These are phyloP conservation scores for Catocala sponsa DNA, from an alignment of 2,888 invertebrate genomes.

Conservation along the genomic window DNA sequence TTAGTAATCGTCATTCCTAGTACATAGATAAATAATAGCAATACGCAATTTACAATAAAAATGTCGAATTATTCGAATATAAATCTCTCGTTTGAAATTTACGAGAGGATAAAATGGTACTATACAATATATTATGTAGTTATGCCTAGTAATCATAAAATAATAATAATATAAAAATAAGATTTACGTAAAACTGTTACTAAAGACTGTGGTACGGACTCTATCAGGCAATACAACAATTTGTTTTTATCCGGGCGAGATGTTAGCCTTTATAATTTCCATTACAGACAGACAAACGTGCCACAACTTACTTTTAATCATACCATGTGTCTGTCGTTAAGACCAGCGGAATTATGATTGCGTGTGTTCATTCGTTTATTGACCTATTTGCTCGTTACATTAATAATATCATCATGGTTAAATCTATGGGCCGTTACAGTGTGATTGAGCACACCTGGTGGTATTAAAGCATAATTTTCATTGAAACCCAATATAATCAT, in stretches of 20 bases:
- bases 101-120: too few relatives aligned
- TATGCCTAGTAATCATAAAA: too few relatives aligned
- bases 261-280: too few relatives aligned
- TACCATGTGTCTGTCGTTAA: neutral
- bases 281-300: neutral
- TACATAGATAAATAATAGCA: too few relatives aligned
- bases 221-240: neutral
- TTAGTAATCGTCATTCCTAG: too few relatives aligned
- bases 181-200: too few relatives aligned
- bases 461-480: neutral
- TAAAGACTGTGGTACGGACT: too few relatives aligned
- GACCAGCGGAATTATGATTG: slow-evolving; percentile 1
- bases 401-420: slow-evolving; percentile 1
- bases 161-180: too few relatives aligned
- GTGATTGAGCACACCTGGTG: slow-evolving; percentile 1
- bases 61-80: too few relatives aligned
- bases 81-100: too few relatives aligned
- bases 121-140: too few relatives aligned
- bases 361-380: slow-evolving; percentile 4
- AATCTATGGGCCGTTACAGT: neutral
- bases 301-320: neutral
- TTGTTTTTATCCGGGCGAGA: neutral
- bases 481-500: neutral
- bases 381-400: slow-evolving; percentile 1
- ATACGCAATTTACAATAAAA: too few relatives aligned